Evolutionary conservation across 2,797 vertebrate genomes (phyloP).

Genomic region (Zenarchopterus dispar): DNA sequence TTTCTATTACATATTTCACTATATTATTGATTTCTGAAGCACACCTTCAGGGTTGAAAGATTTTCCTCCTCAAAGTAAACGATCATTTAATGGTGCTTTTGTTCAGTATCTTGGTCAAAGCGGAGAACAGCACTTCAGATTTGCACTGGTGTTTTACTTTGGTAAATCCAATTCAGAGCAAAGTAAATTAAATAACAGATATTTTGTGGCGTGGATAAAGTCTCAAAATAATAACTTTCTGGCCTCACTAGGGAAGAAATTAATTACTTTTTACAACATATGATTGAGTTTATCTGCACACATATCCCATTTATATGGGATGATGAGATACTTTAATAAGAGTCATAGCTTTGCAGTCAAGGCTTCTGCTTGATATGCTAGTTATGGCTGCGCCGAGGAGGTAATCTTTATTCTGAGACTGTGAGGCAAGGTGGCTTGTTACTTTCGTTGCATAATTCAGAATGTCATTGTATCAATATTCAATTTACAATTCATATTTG

Average conservation of each 20-base stretch:
- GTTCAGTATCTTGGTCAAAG: slow-evolving; percentile 24
- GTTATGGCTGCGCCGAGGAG: slow-evolving; percentile 46
- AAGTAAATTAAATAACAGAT: slow-evolving; percentile 14
- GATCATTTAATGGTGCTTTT: slow-evolving; percentile 8
- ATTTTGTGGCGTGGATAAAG: slow-evolving; percentile 48
- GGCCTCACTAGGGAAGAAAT: slow-evolving; percentile 70
- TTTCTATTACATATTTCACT: neutral
- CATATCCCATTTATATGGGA: slow-evolving; percentile 69
- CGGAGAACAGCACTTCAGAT: slow-evolving; percentile 31
- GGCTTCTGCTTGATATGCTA: slow-evolving; percentile 51
- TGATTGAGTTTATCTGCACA: slow-evolving; percentile 60
- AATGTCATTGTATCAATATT: slow-evolving; percentile 35
- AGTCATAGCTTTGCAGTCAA: slow-evolving; percentile 51
- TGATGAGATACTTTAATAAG: slow-evolving; percentile 56
- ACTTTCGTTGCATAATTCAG: slow-evolving; percentile 42
- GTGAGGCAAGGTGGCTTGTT: neutral
- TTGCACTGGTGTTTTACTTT: slow-evolving; percentile 30
- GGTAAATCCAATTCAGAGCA: slow-evolving; percentile 33
- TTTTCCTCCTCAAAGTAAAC: neutral
- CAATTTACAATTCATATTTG: slow-evolving; percentile 28
- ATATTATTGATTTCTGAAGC: neutral
- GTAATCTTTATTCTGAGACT: slow-evolving; percentile 43
- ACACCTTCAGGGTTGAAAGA: neutral
- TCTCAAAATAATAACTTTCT: slow-evolving; percentile 63
- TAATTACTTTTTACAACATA: slow-evolving; percentile 31